phyloP scores from a whole-genome alignment of 2,113 vertebrate genomes.

The Cephalopholis sonnerati region DNA sequence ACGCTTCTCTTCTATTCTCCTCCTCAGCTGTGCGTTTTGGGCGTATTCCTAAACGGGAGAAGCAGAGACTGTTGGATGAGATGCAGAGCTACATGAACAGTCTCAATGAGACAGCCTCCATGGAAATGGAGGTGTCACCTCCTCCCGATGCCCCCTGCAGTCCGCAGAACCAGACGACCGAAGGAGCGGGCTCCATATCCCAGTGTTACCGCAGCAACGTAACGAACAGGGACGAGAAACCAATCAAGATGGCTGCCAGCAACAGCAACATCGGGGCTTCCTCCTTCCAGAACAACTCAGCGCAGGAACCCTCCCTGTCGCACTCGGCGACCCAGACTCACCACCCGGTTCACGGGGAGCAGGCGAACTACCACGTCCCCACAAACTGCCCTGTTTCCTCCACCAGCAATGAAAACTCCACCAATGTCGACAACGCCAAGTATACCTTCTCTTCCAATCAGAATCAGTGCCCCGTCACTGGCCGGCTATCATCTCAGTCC shows the following conservation, averaged over 20 bases:
- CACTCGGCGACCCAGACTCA: slow-evolving; percentile 41
- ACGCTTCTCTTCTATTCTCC: slow-evolving; percentile 20
- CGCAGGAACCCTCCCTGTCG: slow-evolving; percentile 51
- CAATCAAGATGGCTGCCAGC: slow-evolving; percentile 66
- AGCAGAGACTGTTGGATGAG: slow-evolving; percentile 87
- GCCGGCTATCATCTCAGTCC: slow-evolving; percentile 51
- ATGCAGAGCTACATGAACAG: slow-evolving; percentile 89
- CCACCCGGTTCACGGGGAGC: slow-evolving; percentile 60
- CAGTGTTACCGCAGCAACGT: slow-evolving; percentile 75
- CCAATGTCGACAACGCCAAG: slow-evolving; percentile 70
- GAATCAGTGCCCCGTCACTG: slow-evolving; percentile 70
- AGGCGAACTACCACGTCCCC: slow-evolving; percentile 51
- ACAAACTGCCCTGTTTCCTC: slow-evolving; percentile 59
- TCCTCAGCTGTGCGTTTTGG: slow-evolving; percentile 87
- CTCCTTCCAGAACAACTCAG: slow-evolving; percentile 49
- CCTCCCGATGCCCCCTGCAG: slow-evolving; percentile 71
- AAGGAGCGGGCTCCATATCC: slow-evolving; percentile 59
- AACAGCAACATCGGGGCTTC: slow-evolving; percentile 47
- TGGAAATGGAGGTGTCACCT: slow-evolving; percentile 79
- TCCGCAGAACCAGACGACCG: slow-evolving; percentile 70
- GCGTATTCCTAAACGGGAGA: slow-evolving; percentile 87
- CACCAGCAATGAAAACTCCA: slow-evolving; percentile 61
- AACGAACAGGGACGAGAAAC: slow-evolving; percentile 73
- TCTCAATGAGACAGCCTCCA: slow-evolving; percentile 80
- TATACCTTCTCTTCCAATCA: slow-evolving; percentile 75